Percentiles rank a stretch among this genome's conserved stretches.
Conservation (phyloP, 2,113 vertebrate species). For the Pelmatolapia mariae region DNA sequence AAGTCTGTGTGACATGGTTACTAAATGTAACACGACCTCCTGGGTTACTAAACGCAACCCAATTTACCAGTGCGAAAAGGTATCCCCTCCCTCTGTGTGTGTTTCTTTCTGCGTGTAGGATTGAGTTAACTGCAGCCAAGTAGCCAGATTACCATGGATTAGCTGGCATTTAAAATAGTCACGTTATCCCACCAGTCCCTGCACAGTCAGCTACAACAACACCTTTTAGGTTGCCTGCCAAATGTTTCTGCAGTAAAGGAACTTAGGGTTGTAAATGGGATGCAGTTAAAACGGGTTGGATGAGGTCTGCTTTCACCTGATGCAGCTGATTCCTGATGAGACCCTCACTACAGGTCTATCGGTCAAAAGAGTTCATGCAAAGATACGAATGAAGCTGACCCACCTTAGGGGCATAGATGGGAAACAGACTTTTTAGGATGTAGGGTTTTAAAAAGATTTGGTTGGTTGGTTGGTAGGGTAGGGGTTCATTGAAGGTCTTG, state of each 20-base stretch:
- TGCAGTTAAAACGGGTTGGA: neutral
- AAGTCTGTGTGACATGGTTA: neutral
- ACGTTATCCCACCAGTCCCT: slow-evolving; percentile 63
- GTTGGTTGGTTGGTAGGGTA: neutral
- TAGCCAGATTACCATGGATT: slow-evolving; percentile 71
- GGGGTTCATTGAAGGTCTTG: neutral
- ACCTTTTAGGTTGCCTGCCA: slow-evolving; percentile 9
- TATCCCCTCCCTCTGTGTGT: neutral
- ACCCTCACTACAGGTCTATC: neutral
- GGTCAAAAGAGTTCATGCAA: neutral
- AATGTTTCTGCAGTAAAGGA: neutral
- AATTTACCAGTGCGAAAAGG: neutral
- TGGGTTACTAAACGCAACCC: neutral
- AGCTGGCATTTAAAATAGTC: slow-evolving; percentile 69
- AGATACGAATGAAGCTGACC: neutral
- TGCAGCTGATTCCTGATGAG: neutral
- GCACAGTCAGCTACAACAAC: slow-evolving; percentile 49
- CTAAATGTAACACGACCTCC: slow-evolving; percentile 4
- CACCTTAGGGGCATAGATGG: neutral
- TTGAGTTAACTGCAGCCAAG: slow-evolving; percentile 69
- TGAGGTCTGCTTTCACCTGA: neutral
- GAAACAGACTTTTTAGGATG: neutral
- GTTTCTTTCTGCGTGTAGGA: slow-evolving; percentile 1
- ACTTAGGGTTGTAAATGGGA: neutral
- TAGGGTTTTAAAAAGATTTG: neutral